Base-by-base conservation (phyloP, 2,888 invertebrate species). In the Brachyopa scutellaris region DNA sequence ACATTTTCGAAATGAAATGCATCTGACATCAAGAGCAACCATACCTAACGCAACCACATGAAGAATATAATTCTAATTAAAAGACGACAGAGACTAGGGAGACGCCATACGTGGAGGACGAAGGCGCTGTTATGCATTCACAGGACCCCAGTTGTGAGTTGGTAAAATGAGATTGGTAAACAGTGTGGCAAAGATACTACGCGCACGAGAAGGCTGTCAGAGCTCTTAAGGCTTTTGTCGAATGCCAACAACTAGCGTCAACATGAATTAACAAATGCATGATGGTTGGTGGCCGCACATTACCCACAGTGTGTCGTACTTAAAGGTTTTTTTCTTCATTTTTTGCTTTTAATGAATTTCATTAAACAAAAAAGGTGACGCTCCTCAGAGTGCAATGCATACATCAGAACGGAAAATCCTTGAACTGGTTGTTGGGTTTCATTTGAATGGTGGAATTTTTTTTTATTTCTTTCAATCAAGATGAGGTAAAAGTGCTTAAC, bases 301-400 rank as follows among this genome's bases (percentile, higher is more conserved):
- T 42, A 55, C 13, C 26, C 42, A 11, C n/a, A n/a, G 21, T 19
- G 53, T 19, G 40, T 29, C n/a, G 23, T 42, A 31, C 40, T 51
- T 42, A 45, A 61, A 7, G 61, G 33, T 15, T 62, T 26, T 21
- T 36, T n/a, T n/a, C n/a, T n/a, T n/a, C n/a, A n/a, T n/a, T n/a
- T n/a, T n/a, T n/a, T n/a, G n/a, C n/a, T n/a, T n/a, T 55, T 17
- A 76, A 36, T 61, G 76, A 61, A 70, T 77, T 77, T 55, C 61
- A 64, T 74, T 64, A 23, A 45, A 40, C 9, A 40, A 40, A 77
- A n/a, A 62, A 62, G 53, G 40, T 70, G 70, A 40, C 70, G 23
- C 42, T 70, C 29, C 23, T n/a, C 29, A 33, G 55, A 77, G 62
- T 62, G 62, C 53, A 53, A 7, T 40, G 47, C 62, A 70, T n/a